Conservation (phyloP, 2,888 invertebrate species). For the Aromia moschata region DNA sequence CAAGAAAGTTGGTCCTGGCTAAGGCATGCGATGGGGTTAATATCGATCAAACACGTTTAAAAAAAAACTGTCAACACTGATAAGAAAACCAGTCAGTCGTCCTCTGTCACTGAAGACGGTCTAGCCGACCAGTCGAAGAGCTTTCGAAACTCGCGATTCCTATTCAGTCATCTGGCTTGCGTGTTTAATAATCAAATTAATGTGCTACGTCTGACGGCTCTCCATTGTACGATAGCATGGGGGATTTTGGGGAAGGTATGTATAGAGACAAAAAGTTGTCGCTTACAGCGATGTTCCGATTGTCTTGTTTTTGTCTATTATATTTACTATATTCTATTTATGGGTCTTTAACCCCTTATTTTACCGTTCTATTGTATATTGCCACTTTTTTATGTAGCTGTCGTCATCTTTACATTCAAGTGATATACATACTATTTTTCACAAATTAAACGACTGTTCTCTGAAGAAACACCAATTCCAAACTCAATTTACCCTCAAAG, state of each 20-base stretch:
- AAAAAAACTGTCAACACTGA: constrained; percentile 56
- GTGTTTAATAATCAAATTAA: constrained; percentile 46
- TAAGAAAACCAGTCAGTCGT: constrained; percentile 33
- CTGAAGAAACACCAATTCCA: too few relatives aligned
- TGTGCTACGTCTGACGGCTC: constrained; percentile 47
- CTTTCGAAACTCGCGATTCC: constrained; percentile 22
- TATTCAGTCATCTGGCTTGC: constrained; percentile 45
- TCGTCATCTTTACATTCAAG: too few relatives aligned
- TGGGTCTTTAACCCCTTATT: too few relatives aligned
- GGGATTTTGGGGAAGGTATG: constrained; percentile 60
- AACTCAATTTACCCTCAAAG: too few relatives aligned
- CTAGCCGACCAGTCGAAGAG: constrained; percentile 6
- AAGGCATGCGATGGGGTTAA: constrained; percentile 23
- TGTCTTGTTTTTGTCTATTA: too few relatives aligned
- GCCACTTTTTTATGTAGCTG: too few relatives aligned
- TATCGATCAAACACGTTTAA: constrained; percentile 54
- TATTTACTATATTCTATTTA: too few relatives aligned
- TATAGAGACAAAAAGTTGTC: neutral
- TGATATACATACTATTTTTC: too few relatives aligned
- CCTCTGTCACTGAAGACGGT: neutral
- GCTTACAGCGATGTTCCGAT: too few relatives aligned
- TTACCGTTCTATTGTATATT: too few relatives aligned
- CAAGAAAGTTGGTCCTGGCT: constrained; percentile 15
- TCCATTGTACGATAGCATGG: constrained; percentile 49
- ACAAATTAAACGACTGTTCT: too few relatives aligned